Conservation (phyloP, 2,113 vertebrate species). For the Xenotilapia caudafasciata region DNA sequence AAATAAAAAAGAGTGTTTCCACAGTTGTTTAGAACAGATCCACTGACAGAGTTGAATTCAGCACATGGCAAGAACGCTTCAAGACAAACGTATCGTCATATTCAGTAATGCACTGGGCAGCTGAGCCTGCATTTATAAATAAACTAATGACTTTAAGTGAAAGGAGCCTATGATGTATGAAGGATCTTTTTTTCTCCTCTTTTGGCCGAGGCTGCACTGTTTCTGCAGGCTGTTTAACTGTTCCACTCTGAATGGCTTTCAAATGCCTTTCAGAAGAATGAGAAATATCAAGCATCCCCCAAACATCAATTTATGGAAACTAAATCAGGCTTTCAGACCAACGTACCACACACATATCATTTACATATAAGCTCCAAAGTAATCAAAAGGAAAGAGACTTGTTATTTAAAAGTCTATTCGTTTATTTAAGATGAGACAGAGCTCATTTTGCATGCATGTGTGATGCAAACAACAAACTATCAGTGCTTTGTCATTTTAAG, state of each 20-base stretch:
- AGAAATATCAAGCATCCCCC: neutral
- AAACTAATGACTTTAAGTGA: slow-evolving; percentile 7
- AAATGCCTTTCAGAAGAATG: neutral
- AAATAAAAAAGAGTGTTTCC: neutral
- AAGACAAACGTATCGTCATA: neutral
- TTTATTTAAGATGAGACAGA: neutral
- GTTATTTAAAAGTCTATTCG: neutral
- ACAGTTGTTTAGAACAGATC: neutral
- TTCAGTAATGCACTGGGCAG: neutral
- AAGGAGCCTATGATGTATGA: neutral
- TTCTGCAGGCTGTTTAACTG: neutral
- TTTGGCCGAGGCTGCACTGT: neutral
- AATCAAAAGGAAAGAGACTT: neutral
- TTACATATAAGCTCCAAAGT: neutral
- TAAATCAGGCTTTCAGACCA: neutral
- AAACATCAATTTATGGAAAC: slow-evolving; percentile 1
- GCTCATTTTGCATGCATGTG: neutral
- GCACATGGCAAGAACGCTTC: neutral
- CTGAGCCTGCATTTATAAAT: neutral
- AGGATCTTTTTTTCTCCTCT: neutral
- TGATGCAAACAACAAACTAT: neutral
- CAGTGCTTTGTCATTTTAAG: neutral
- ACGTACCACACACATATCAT: neutral
- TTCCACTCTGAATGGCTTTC: neutral
- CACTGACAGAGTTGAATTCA: neutral